phyloP scores from a whole-genome alignment of 1,140 invertebrate genomes.

The Medauroidea extradentata region DNA sequence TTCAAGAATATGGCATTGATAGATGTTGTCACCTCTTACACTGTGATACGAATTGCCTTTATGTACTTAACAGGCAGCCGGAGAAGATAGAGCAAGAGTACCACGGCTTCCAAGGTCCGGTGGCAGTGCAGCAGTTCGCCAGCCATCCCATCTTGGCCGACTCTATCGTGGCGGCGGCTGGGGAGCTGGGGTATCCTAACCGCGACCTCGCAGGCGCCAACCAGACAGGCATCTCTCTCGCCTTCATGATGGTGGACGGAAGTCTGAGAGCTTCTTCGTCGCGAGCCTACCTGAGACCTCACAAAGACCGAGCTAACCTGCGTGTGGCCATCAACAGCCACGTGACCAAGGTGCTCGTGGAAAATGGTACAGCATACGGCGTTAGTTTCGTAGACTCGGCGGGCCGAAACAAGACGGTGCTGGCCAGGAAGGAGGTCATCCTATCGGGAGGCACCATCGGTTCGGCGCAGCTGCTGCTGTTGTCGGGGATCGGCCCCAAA shows the following conservation, averaged over 20 bases:
- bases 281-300: conserved; percentile 6
- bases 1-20: no score
- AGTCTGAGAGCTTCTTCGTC: conserved; percentile 5
- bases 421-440: conserved; percentile 37
- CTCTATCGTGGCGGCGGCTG: conserved; percentile 52
- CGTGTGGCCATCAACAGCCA: no score
- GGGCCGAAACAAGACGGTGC: no score
- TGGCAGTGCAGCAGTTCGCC: no score
- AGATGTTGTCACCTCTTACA: no score
- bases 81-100: conserved; percentile 19
- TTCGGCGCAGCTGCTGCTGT: conserved; percentile 43
- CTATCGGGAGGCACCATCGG: conserved; percentile 40
- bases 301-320: neutral
- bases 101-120: conserved; percentile 45
- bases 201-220: conserved; percentile 49
- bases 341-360: no score
- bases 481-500: no score
- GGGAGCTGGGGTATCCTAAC: conserved; percentile 49
- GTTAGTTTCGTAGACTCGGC: no score
- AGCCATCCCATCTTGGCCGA: conserved; percentile 41
- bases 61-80: no score
- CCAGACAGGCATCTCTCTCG: conserved; percentile 23
- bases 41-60: no score
- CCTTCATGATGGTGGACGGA: no score
- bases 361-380: no score